Evolutionary conservation across 2,113 vertebrate genomes (phyloP).

Genomic region (Cnemophilus loriae): DNA sequence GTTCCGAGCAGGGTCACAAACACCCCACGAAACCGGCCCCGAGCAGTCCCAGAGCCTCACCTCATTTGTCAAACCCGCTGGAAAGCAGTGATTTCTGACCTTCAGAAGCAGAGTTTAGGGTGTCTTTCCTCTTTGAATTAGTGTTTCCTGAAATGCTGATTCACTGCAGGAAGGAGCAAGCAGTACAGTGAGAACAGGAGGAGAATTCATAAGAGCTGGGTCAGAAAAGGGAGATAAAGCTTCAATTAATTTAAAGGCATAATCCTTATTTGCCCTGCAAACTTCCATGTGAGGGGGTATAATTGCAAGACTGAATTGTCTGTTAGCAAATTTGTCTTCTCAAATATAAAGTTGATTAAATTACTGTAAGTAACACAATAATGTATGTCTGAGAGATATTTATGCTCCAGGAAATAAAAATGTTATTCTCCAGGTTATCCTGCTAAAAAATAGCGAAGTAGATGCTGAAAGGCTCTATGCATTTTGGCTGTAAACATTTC

Average conservation of each 20-base stretch:
- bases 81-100: neutral
- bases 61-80: neutral
- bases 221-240: constrained; percentile 43
- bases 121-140: constrained; percentile 46
- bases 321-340: constrained; percentile 45
- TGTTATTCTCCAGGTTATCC: neutral
- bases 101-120: constrained; percentile 7
- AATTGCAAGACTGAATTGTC: constrained; percentile 8
- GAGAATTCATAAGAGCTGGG: constrained; percentile 28
- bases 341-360: constrained; percentile 34
- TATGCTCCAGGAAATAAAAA: constrained; percentile 35
- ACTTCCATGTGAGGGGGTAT: neutral
- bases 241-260: constrained; percentile 35
- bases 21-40: neutral
- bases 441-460: neutral
- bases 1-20: neutral
- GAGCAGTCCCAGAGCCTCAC: neutral
- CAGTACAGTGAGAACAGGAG: constrained; percentile 23
- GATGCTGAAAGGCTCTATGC: neutral
- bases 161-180: constrained; percentile 47
- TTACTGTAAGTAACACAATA: constrained; percentile 23
- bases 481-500: neutral
- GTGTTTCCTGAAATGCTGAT: constrained; percentile 57
- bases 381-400: neutral
- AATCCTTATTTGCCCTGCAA: constrained; percentile 22